phyloP scores from a whole-genome alignment of 2,888 invertebrate genomes.

The Heteromurus nitidus region DNA sequence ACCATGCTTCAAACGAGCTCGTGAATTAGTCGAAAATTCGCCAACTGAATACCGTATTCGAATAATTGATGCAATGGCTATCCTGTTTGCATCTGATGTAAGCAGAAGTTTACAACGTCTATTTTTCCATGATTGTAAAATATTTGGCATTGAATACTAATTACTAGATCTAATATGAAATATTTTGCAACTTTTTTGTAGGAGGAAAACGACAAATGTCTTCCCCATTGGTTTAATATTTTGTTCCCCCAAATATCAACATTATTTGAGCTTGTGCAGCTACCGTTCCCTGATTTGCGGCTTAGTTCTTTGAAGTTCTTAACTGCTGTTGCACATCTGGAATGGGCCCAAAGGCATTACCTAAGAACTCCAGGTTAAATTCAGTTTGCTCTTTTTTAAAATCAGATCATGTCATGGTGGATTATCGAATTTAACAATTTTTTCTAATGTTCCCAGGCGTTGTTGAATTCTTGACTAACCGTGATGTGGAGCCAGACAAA shows the following conservation, averaged over 20 bases:
- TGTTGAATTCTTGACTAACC: slow-evolving; percentile 77
- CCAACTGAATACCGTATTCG: slow-evolving; percentile 68
- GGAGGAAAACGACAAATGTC: slow-evolving; percentile 64
- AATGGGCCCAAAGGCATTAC: slow-evolving; percentile 73
- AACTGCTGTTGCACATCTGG: slow-evolving; percentile 68
- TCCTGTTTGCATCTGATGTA: slow-evolving; percentile 72
- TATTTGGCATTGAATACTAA: background rate
- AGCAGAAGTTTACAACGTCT: too few species aligned
- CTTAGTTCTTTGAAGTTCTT: slow-evolving; percentile 71
- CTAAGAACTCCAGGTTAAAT: slow-evolving; percentile 62
- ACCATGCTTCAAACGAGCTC: slow-evolving; percentile 64
- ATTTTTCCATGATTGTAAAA: too few species aligned
- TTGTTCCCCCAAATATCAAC: slow-evolving; percentile 69
- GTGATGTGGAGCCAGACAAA: slow-evolving; percentile 76
- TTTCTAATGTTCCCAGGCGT: slow-evolving; percentile 75
- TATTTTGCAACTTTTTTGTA: slow-evolving; percentile 42
- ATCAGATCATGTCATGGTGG: background rate
- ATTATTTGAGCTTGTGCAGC: slow-evolving; percentile 71
- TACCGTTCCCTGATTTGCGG: slow-evolving; percentile 72
- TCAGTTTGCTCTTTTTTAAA: background rate
- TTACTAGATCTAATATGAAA: slow-evolving; percentile 2
- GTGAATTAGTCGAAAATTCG: slow-evolving; percentile 64
- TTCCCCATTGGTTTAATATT: slow-evolving; percentile 71
- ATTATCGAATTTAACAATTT: too few species aligned
- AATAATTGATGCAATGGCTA: slow-evolving; percentile 66